Percentiles rank a stretch among this genome's conserved stretches.
phyloP scores from a whole-genome alignment of 2,113 vertebrate species.

The Rutilus rutilus region DNA sequence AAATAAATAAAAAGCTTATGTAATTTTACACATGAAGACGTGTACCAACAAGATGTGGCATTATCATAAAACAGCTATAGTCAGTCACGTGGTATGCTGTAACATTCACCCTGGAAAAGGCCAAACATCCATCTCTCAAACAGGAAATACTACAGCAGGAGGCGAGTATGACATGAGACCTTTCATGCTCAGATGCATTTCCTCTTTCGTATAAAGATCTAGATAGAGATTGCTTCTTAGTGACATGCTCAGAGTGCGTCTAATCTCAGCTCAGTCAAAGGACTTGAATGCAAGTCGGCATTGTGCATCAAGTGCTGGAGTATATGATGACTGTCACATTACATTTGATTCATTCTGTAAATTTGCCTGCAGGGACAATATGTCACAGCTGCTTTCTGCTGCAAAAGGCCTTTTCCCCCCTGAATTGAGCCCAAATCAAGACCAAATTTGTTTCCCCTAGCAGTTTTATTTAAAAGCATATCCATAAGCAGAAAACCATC shows the following conservation, averaged over 20 bases:
- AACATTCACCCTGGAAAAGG: constrained; percentile 9
- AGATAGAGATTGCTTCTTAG: background rate
- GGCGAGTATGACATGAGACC: background rate
- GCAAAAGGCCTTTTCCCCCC: background rate
- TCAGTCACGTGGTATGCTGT: background rate
- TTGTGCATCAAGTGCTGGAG: constrained; percentile 4
- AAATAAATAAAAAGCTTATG: too few relatives aligned
- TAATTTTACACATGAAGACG: background rate
- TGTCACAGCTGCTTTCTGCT: constrained; percentile 39
- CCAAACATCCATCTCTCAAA: constrained; percentile 15
- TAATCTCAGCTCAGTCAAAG: constrained; percentile 32
- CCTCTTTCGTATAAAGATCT: background rate
- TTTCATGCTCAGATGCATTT: constrained; percentile 24
- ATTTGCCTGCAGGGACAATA: constrained; percentile 24
- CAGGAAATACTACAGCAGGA: constrained; percentile 21
- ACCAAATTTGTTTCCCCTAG: constrained; percentile 34
- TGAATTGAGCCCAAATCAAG: constrained; percentile 14
- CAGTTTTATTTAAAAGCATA: constrained; percentile 32
- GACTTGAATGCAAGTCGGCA: constrained; percentile 17
- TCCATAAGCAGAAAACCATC: constrained; percentile 36
- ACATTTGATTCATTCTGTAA: constrained; percentile 31
- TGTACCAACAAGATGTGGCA: background rate
- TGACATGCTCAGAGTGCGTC: constrained; percentile 10
- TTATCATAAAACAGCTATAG: constrained; percentile 6
- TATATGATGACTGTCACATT: constrained; percentile 15